Evolutionary conservation across 2,888 invertebrate species (phyloP).

Genomic region (Gari tellinella): DNA sequence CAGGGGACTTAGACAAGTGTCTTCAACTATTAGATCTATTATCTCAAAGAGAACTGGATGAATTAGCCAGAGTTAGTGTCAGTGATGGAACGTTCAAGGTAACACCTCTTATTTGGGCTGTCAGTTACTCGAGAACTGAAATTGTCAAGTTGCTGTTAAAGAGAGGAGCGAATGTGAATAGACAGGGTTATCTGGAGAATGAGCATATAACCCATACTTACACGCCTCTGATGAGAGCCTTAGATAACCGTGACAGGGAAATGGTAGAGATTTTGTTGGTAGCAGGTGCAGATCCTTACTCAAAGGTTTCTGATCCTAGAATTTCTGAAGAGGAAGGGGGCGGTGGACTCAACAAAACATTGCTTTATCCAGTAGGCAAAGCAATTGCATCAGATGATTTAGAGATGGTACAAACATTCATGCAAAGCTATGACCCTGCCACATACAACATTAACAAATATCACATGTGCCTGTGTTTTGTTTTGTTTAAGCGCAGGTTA

Average conservation of each 20-base stretch:
- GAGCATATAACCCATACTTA: slow-evolving; percentile 8
- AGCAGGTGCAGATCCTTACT: slow-evolving; percentile 30
- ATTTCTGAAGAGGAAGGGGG: slow-evolving; percentile 45
- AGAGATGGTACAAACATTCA: slow-evolving; percentile 9
- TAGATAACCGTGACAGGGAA: slow-evolving; percentile 17
- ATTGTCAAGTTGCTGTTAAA: slow-evolving; percentile 31
- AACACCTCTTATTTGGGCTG: slow-evolving; percentile 36
- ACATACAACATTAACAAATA: slow-evolving; percentile 9
- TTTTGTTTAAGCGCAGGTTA: no score
- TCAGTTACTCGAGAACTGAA: slow-evolving; percentile 14
- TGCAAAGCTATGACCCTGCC: slow-evolving; percentile 11
- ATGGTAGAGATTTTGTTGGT: slow-evolving; percentile 24
- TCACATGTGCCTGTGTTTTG: slow-evolving; percentile 38
- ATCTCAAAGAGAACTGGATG: no score
- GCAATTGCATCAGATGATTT: slow-evolving; percentile 11
- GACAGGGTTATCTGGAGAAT: slow-evolving; percentile 24
- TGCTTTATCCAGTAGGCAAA: slow-evolving; percentile 17
- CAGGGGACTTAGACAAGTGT: no score
- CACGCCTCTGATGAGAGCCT: slow-evolving; percentile 30
- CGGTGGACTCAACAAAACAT: slow-evolving; percentile 6
- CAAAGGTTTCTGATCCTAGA: slow-evolving; percentile 24
- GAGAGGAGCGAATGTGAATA: slow-evolving; percentile 25
- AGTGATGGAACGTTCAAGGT: slow-evolving; percentile 1
- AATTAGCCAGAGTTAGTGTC: no score
- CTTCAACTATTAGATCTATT: no score